Base-by-base conservation (phyloP, 2,113 vertebrate genomes). In the Elephantulus edwardii region DNA sequence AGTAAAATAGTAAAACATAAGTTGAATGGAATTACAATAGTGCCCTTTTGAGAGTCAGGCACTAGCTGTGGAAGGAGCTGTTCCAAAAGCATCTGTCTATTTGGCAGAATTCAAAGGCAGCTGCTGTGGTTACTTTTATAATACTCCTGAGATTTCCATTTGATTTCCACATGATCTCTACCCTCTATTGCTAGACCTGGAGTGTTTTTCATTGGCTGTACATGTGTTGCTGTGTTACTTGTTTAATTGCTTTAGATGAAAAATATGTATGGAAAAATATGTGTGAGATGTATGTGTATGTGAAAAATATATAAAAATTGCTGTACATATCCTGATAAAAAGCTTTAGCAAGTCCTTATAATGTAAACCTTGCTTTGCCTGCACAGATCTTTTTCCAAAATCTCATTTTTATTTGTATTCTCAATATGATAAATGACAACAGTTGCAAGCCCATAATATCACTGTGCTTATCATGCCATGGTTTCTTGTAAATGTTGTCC, bases 171-270 rank as follows among this genome's bases (percentile, higher is more conserved):
- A 77, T 90, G 22, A 93, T 72, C 46, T n/a, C 56, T 93, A 6
- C 42, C 89, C 58, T 95, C 89, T 90, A 52, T 83, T 42, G 0
- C 38, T 95, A 87, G 91, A 80, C 54, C 94, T 66, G 7, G 86
- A 81, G 68, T 60, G 66, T 84, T 93, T 94, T 94, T 38, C 48
- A 60, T 90, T 77, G 70, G 20, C 46, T 68, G 86, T 79, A 78
- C 81, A 92, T 93, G 40, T 58, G 72, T 70, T 91, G 38, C 38
- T 46, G 46, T 38, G 30, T 40, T 79, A 54, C 10, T 93, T 93
- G 28, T 94, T 82, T 83, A 94, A 81, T 86, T 92, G 68, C 38
- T 84, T 96, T 93, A 95, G 62, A 40, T 92, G 62, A 78, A 93
- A 78, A 88, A 90, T 0, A 1, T 35, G 64, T 24, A 22, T 71